Conservation (phyloP, 2,888 invertebrate species). For the Caradrina clavipalpis region DNA sequence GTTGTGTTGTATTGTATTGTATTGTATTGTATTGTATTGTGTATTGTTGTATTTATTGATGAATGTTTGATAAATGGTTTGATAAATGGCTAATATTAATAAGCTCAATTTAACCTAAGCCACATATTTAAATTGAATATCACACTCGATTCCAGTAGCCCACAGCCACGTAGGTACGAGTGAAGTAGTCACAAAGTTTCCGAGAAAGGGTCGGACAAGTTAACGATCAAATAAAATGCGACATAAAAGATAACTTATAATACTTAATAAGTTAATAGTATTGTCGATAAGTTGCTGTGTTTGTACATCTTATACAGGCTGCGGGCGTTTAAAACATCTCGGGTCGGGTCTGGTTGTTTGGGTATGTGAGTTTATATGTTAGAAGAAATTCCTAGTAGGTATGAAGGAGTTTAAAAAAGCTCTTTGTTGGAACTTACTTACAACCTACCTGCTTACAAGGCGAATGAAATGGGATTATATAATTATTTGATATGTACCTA, state of each 20-base stretch:
- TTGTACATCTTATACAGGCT: constrained; percentile 51
- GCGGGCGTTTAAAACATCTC: constrained; percentile 6
- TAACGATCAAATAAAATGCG: constrained; percentile 74
- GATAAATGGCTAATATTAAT: neutral
- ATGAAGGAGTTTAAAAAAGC: too few species aligned
- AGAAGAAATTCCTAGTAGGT: too few species aligned
- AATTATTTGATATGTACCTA: too few species aligned
- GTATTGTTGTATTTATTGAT: too few species aligned
- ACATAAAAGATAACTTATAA: constrained; percentile 74
- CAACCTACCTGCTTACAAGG: too few species aligned
- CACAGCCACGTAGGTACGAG: neutral
- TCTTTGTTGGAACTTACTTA: too few species aligned
- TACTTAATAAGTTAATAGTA: constrained; percentile 70
- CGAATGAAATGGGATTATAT: too few species aligned
- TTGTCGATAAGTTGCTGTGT: constrained; percentile 61
- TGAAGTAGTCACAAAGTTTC: constrained; percentile 33
- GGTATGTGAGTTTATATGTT: too few species aligned
- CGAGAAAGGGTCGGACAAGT: constrained; percentile 58
- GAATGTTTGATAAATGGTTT: too few species aligned
- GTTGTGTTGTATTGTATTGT: too few species aligned
- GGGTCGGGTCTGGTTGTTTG: too few species aligned
- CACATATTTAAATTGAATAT: neutral
- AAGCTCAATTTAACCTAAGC: neutral
- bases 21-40: too few species aligned
- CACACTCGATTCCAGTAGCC: constrained; percentile 1